Evolutionary conservation across 2,113 vertebrate genomes (phyloP).

Genomic region (Pachycephala philippinensis): DNA sequence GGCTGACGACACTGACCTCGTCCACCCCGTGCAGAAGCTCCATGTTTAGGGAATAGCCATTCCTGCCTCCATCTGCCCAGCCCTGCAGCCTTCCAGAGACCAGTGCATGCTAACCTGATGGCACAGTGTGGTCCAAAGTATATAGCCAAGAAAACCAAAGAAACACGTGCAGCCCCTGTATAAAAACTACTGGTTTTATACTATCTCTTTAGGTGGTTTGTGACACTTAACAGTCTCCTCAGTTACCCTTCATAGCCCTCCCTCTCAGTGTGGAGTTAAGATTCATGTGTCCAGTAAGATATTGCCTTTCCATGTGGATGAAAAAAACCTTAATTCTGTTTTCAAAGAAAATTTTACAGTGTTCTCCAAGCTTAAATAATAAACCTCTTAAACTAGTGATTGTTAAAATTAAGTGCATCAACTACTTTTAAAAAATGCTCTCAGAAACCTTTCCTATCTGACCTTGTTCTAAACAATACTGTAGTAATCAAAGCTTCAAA

Average conservation of each 20-base stretch:
- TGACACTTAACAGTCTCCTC: neutral
- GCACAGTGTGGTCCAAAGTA: neutral
- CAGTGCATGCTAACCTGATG: neutral
- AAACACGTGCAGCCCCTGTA: neutral
- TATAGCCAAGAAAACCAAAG: neutral
- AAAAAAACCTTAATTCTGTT: neutral
- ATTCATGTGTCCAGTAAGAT: neutral
- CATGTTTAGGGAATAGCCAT: neutral
- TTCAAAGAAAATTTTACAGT: neutral
- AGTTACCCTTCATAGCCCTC: neutral
- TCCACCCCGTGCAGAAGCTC: neutral
- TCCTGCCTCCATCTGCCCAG: neutral
- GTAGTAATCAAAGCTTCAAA: neutral
- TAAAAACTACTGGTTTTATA: neutral
- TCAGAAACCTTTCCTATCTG: neutral
- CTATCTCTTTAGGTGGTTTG: neutral
- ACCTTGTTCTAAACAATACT: neutral
- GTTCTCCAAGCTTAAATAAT: neutral
- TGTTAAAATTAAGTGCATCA: neutral
- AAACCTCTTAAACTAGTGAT: neutral
- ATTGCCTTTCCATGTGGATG: neutral
- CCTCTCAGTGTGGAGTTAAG: neutral
- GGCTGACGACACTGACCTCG: fast-evolving
- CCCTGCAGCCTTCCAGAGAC: neutral
- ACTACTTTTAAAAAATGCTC: neutral